Percentiles rank a stretch among this genome's conserved stretches.
Conservation (phyloP, 2,888 invertebrate genomes). For the Opisthograptis luteolata region DNA sequence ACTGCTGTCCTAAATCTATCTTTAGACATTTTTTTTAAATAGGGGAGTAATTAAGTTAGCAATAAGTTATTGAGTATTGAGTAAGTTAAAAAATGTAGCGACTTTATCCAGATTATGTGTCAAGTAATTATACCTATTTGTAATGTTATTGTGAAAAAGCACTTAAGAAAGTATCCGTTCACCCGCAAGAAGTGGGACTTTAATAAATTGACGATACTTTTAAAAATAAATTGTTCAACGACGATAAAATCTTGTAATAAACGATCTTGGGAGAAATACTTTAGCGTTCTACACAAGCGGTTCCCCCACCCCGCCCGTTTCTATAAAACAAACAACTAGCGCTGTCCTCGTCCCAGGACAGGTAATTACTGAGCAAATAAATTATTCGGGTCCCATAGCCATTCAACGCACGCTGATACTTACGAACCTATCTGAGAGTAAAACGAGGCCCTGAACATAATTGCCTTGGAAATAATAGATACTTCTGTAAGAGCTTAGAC, state of each 20-base stretch:
- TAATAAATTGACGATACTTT: slow-evolving; percentile 1
- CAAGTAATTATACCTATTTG: too few relatives aligned
- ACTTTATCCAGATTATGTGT: too few relatives aligned
- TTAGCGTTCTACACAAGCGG: slow-evolving; percentile 26
- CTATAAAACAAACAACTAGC: slow-evolving; percentile 37
- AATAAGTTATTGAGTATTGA: too few relatives aligned
- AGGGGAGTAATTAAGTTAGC: too few relatives aligned
- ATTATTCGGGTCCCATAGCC: slow-evolving; percentile 58
- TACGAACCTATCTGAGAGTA: slow-evolving; percentile 54
- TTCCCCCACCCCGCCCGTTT: slow-evolving; percentile 15
- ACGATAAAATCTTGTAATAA: slow-evolving; percentile 37
- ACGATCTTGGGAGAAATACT: slow-evolving; percentile 39
- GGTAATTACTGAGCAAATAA: slow-evolving; percentile 61
- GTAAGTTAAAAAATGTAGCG: too few relatives aligned
- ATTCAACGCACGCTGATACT: slow-evolving; percentile 60
- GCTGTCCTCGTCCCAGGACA: slow-evolving; percentile 42
- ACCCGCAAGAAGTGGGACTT: neutral
- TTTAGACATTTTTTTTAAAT: too few relatives aligned
- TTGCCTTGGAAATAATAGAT: slow-evolving; percentile 69
- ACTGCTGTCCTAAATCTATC: too few relatives aligned
- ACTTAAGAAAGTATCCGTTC: too few relatives aligned
- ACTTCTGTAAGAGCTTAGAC: slow-evolving; percentile 51
- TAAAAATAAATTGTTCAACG: slow-evolving; percentile 6
- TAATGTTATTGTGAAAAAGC: too few relatives aligned
- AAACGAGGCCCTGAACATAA: slow-evolving; percentile 67